Conservation (phyloP, 1,140 invertebrate species). For the Papilio helenus region DNA sequence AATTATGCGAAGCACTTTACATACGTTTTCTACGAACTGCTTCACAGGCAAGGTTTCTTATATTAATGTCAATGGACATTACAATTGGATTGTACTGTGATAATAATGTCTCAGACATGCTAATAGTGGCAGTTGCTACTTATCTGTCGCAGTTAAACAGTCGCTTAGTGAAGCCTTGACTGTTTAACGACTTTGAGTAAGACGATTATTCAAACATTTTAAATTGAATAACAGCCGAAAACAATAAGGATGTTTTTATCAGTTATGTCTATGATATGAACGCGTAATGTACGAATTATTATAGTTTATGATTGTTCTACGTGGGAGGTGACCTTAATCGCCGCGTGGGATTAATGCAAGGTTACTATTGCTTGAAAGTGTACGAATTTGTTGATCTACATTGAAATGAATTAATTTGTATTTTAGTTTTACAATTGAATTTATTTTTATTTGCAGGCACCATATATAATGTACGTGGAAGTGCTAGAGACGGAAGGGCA, state of each 20-base stretch:
- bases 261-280: neutral
- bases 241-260: slow-evolving; percentile 3
- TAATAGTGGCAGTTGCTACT: no score
- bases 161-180: no score
- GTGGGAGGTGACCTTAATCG: slow-evolving; percentile 7
- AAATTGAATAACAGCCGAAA: neutral
- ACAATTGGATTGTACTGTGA: slow-evolving; percentile 33
- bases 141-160: no score
- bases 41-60: slow-evolving; percentile 28
- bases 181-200: no score
- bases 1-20: slow-evolving; percentile 32
- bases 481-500: slow-evolving; percentile 96
- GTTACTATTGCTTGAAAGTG: slow-evolving; percentile 9
- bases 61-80: slow-evolving; percentile 29
- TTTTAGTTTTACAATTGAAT: neutral
- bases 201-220: neutral
- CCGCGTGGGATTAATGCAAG: slow-evolving; percentile 5
- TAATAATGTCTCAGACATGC: neutral
- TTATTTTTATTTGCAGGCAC: slow-evolving; percentile 86
- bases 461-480: slow-evolving; percentile 99
- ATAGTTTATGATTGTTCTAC: slow-evolving; percentile 3
- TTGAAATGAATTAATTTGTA: neutral
- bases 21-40: slow-evolving; percentile 11
- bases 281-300: slow-evolving; percentile 1
- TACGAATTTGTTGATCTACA: neutral